phyloP scores from a whole-genome alignment of 92 coral and sea anemone species.

The Diadumene lineata region DNA sequence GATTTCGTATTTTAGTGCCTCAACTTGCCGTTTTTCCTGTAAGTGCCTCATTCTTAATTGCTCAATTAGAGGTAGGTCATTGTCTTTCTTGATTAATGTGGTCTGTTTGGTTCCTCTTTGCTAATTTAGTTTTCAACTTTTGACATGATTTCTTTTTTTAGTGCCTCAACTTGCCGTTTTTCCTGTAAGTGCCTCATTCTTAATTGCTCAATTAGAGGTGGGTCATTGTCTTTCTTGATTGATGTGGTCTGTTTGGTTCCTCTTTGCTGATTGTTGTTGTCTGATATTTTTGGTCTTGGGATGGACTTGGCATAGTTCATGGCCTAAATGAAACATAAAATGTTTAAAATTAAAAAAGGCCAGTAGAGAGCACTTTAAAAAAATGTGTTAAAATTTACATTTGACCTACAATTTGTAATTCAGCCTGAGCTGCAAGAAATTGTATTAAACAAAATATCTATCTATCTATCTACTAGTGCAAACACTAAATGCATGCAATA shows the following conservation, averaged over 20 bases:
- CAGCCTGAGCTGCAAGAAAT: no score
- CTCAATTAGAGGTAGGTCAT: slow-evolving; percentile 68
- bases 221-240: slow-evolving; percentile 35
- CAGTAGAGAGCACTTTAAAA: no score
- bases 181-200: slow-evolving; percentile 90
- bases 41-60: slow-evolving; percentile 84
- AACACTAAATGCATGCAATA: no score
- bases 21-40: slow-evolving; percentile 82
- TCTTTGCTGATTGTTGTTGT: slow-evolving; percentile 7
- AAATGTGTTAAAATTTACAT: no score
- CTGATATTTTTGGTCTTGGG: slow-evolving; percentile 67
- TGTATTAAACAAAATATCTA: no score
- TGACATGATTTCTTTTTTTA: slow-evolving; percentile 75
- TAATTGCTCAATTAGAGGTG: slow-evolving; percentile 73
- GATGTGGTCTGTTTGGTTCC: background rate
- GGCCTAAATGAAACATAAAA: slow-evolving; percentile 46
- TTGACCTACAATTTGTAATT: no score
- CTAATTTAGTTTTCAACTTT: no score
- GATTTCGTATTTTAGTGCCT: slow-evolving; percentile 73
- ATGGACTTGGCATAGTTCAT: slow-evolving; percentile 87
- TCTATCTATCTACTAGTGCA: no score
- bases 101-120: no score
- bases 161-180: slow-evolving; percentile 73
- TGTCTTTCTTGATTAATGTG: no score
- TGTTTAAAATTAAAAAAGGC: background rate